A percentile compares a stretch with the other conserved stretches of the same genome.
phyloP scores from a whole-genome alignment of 2,888 invertebrate species.

The Stenotaenia linearis region DNA sequence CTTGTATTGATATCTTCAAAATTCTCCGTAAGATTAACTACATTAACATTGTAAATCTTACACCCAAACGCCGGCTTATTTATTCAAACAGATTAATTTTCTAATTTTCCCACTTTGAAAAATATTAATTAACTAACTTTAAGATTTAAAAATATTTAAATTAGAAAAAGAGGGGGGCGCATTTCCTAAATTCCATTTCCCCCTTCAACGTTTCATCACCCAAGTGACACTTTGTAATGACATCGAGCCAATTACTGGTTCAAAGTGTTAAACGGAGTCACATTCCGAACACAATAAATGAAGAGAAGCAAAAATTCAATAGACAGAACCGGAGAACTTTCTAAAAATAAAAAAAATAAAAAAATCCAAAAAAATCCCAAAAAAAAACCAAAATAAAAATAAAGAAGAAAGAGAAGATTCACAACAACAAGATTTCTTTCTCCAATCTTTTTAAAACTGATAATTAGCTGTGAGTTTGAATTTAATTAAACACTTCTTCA shows the following conservation, averaged over 20 bases:
- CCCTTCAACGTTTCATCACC: neutral
- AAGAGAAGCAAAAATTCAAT: neutral
- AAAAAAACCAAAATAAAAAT: neutral
- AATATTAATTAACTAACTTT: neutral
- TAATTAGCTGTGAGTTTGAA: slow-evolving; percentile 32
- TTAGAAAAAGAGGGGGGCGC: neutral
- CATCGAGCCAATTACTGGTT: neutral
- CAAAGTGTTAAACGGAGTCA: neutral
- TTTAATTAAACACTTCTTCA: slow-evolving; percentile 30
- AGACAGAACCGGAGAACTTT: neutral
- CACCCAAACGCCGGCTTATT: too few relatives aligned
- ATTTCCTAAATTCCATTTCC: neutral
- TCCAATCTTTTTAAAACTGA: slow-evolving; percentile 26
- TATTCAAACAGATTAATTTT: too few relatives aligned
- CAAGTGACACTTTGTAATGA: neutral
- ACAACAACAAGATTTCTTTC: neutral
- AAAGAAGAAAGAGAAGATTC: neutral
- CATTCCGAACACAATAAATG: neutral
- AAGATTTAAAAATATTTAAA: neutral
- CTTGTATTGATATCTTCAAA: too few relatives aligned
- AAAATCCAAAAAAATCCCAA: neutral
- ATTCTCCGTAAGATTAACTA: too few relatives aligned
- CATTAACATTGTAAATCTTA: too few relatives aligned
- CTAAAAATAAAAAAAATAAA: neutral
- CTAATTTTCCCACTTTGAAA: neutral